Base-by-base conservation (phyloP, 1,140 invertebrate genomes). In the Diplogasteroides magnus region DNA sequence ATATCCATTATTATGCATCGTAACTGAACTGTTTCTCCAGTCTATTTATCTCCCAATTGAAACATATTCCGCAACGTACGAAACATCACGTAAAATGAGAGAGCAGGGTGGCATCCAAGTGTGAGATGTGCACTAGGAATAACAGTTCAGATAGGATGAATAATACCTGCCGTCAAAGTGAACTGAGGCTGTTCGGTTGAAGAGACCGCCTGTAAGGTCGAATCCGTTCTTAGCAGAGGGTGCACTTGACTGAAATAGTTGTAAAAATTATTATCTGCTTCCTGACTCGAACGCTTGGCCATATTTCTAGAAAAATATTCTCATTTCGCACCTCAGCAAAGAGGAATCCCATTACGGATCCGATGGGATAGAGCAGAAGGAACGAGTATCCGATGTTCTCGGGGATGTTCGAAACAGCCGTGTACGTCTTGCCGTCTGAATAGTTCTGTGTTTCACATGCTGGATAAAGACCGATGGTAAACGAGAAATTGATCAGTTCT, bases 351-450 rank as follows among this genome's bases (percentile, higher is more conserved):
- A 95, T 89, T 0, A 91, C 87, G 25, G 87, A 87, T 2, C 91
- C 91, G 2, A 97, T 82, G 2, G 90, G 87, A 69, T 89, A 88
- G 0, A 94, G 84, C 25, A 91, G 86, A 81, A 93, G 91, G 72
- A 94, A 85, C 77, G 90, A 89, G 23, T 87, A 87, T 0, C 91
- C 93, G 31, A 94, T 85, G 23, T 86, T 83, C 19, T 87, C 83
- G 0, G 89, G 89, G 1, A 69, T 60, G 27, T 72, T 72, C 1
- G 91, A 92, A 23, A 97, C 86, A 6, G 93, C 93, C 0, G 92
- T 95, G 80, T 96, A 97, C 1, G 90, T 89, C 69, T 93, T 86
- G 1, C 91, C 92, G 80, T 97, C 93, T 15, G 87, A 19, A 48
- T 11, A 11, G 19, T 19, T 48, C 19, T 48, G 37, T n/a, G 19